Conservation (phyloP, 2,113 vertebrate genomes). For the Calonectris borealis region DNA sequence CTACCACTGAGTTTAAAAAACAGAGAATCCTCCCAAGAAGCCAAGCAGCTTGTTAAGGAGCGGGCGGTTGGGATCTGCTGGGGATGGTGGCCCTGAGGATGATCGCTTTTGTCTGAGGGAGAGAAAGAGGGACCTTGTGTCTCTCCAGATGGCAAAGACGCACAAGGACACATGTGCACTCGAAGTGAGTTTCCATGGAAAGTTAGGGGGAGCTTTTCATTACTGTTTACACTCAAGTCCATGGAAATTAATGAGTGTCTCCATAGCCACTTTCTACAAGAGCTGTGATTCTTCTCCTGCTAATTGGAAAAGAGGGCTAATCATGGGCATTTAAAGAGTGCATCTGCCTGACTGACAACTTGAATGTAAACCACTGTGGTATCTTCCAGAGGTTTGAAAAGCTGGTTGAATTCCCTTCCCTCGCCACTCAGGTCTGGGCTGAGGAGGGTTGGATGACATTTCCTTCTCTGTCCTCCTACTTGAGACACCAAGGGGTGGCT, state of each 20-base stretch:
- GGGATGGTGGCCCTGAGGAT: neutral
- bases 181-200: neutral
- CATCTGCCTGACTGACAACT: conserved; percentile 20
- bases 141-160: neutral
- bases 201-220: neutral
- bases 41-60: neutral
- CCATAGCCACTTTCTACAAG: neutral
- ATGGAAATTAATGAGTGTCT: conserved; percentile 31
- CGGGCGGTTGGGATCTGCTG: neutral
- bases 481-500: neutral
- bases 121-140: neutral
- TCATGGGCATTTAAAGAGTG: neutral
- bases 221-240: conserved; percentile 25
- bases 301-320: conserved; percentile 14
- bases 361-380: neutral
- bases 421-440: neutral
- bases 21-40: neutral
- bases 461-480: neutral
- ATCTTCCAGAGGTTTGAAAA: neutral
- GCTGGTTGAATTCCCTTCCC: neutral
- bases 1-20: neutral
- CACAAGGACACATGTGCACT: accelerated
- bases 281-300: conserved; percentile 8
- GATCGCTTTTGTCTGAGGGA: neutral
- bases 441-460: neutral